A percentile compares a stretch with the other conserved stretches of the same genome.
Conservation (phyloP, 92 coral and sea anemone genomes). For the Parazoanthus darwini region DNA sequence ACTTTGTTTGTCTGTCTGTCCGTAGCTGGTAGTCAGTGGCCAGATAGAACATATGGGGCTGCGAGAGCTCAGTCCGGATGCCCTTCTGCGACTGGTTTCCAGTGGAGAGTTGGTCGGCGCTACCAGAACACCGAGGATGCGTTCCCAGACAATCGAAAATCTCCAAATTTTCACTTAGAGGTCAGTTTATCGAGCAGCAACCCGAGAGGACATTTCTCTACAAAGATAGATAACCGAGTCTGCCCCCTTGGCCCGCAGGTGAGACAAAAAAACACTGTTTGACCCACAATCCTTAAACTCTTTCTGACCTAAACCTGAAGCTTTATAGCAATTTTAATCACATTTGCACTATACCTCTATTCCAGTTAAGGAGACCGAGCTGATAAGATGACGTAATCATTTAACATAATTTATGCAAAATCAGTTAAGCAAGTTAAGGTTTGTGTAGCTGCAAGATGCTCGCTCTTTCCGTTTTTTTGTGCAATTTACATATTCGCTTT, state of each 20-base stretch:
- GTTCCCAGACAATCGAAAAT: conserved; percentile 40
- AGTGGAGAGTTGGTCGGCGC: conserved; percentile 64
- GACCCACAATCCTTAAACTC: too few species aligned
- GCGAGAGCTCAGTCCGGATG: conserved; percentile 56
- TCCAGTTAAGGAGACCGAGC: too few species aligned
- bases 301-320: too few species aligned
- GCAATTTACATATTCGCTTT: too few species aligned
- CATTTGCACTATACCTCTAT: too few species aligned
- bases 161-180: conserved; percentile 51
- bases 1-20: conserved; percentile 23
- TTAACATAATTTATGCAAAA: too few species aligned
- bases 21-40: conserved; percentile 58
- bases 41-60: conserved; percentile 54
- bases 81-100: conserved; percentile 46
- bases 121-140: conserved; percentile 60
- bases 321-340: too few species aligned
- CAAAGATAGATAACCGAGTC: conserved; percentile 41
- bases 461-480: too few species aligned
- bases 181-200: conserved; percentile 38
- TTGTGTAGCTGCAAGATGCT: too few species aligned
- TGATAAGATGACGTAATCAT: too few species aligned
- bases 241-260: conserved; percentile 58
- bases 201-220: conserved; percentile 51
- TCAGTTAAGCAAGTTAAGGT: too few species aligned
- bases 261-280: not conserved